Base-by-base conservation (phyloP, 2,888 invertebrate genomes). In the Drosophila antonietae region DNA sequence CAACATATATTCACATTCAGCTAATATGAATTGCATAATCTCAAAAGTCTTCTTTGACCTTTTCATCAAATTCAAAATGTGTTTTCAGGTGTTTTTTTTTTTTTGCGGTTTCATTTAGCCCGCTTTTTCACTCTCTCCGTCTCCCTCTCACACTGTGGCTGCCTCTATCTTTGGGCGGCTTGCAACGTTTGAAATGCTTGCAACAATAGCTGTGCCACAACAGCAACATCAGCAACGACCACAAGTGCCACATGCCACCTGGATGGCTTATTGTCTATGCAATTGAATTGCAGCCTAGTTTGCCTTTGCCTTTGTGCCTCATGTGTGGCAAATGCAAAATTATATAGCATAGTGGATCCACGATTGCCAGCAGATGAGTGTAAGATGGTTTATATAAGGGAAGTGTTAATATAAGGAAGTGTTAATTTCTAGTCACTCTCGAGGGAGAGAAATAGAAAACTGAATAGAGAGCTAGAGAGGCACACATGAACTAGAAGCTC, bases 41-140 rank as follows among this genome's bases (percentile, higher is more conserved):
- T 14, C 7, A 12, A 51, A 23, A 51, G 33, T 51, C 51, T 51
- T 71, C 61, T 78, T 74, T 80, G 80, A 80, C 74, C 80, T 80
- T 80, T 80, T 74, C 51, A 41, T 64, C 18, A 35, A 33, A 51
- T 18, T 31, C 33, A 49, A 69, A 46, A 23, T 33, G 55, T 23
- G 49, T 56, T 59, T 52, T 52, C 20, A 35, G 52, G 20, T 31
- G 41, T 15, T 64, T 61, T 63, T 64, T 59, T 31, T 59, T 63
- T 64, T 59, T 31, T 59, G 65, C 55, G 39, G 20, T 39, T 59
- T 70, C 23, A 57, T 33, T 71, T 47, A 3, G 18, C 28, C 6
- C 41, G 41, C 6, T 14, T 52, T 41, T 65, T 52, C 44, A 8
- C 9, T 37, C 18, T 51, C 33, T 51, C 3, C 7, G 14, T 18